A percentile compares a stretch with the other conserved stretches of the same genome.
phyloP scores from a whole-genome alignment of 2,797 vertebrate species.

The Chaetodon trifasciatus region DNA sequence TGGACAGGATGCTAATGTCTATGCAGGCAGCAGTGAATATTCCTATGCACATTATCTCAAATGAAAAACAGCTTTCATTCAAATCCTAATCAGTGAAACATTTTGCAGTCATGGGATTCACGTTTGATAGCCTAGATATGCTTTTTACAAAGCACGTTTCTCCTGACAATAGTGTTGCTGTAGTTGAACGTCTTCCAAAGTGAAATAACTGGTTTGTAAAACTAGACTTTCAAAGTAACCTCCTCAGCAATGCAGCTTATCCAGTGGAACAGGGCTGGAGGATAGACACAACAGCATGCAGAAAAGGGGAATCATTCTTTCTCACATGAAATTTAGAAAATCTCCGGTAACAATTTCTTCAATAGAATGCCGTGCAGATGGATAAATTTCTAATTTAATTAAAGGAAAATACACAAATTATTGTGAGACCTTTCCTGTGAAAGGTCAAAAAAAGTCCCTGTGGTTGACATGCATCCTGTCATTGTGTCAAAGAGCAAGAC shows the following conservation, averaged over 20 bases:
- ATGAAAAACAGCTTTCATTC: conserved; percentile 9
- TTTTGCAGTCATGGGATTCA: conserved; percentile 36
- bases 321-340: conserved; percentile 2
- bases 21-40: conserved; percentile 10
- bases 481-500: conserved; percentile 13
- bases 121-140: conserved; percentile 8
- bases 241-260: conserved; percentile 13
- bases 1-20: conserved; percentile 20
- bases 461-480: not conserved
- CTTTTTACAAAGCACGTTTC: conserved; percentile 24
- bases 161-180: conserved; percentile 3
- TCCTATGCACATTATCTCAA: conserved; percentile 18
- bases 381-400: conserved; percentile 12
- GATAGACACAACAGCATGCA: conserved; percentile 1
- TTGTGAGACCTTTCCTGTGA: not conserved
- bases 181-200: conserved; percentile 13
- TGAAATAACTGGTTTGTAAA: conserved; percentile 31
- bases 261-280: conserved; percentile 1
- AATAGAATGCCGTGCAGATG: not conserved
- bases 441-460: not conserved
- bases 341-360: not conserved
- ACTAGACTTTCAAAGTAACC: conserved; percentile 23
- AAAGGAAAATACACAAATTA: not conserved
- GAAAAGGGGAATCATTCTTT: not conserved
- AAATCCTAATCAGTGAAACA: conserved; percentile 32